A percentile compares a stretch with the other conserved stretches of the same genome.
Conservation (phyloP, 2,797 vertebrate species). For the Coccyzus lansbergi region DNA sequence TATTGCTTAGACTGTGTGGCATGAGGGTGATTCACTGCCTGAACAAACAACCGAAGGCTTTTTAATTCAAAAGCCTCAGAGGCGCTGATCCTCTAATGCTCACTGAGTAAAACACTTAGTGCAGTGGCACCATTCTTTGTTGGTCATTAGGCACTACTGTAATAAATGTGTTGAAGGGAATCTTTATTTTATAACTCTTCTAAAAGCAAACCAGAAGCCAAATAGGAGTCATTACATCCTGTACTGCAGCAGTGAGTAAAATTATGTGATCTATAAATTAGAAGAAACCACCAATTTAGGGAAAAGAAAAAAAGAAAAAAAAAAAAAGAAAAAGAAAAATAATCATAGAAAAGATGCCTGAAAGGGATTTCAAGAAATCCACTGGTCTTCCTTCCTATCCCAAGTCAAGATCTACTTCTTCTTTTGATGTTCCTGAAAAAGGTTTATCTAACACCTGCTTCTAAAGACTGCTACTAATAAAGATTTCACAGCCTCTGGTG, state of each 20-base stretch:
- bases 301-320: not conserved
- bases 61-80: not conserved
- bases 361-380: not conserved
- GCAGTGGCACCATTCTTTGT: not conserved
- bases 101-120: not conserved
- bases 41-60: not conserved
- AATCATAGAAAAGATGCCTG: not conserved
- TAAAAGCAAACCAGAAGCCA: not conserved
- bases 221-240: not conserved
- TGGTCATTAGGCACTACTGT: not conserved
- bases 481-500: not conserved
- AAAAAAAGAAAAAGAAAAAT: not conserved
- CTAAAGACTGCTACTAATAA: not conserved
- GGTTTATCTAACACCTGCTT: not conserved
- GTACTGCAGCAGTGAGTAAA: not conserved
- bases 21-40: not conserved
- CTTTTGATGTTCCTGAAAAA: not conserved
- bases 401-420: not conserved
- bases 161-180: not conserved
- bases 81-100: not conserved
- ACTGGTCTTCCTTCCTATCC: not conserved
- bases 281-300: not conserved
- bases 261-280: not conserved
- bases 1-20: accelerated
- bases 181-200: not conserved